phyloP scores from a whole-genome alignment of 1,140 invertebrate genomes.

The Lepidostoma basale region DNA sequence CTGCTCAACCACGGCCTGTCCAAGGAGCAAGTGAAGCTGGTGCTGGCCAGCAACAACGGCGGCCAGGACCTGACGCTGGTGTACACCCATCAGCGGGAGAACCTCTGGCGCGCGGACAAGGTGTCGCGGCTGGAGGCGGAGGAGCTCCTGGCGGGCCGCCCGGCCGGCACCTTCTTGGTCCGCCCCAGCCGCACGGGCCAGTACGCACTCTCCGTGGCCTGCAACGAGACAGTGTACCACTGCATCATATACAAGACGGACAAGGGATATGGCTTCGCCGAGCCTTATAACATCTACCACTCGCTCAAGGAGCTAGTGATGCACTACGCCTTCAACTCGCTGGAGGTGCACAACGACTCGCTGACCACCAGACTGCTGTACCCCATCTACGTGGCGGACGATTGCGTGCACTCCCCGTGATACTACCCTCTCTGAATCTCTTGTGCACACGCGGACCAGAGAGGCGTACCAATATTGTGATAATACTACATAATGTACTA shows the following conservation, averaged over 20 bases:
- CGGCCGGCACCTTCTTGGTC: slow-evolving; percentile 92
- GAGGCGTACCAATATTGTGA: slow-evolving; percentile 42
- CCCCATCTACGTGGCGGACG: slow-evolving; percentile 65
- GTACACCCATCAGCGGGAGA: slow-evolving; percentile 56
- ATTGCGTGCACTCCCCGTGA: not conserved
- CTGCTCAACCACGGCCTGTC: not conserved
- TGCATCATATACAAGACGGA: slow-evolving; percentile 91
- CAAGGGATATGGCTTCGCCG: slow-evolving; percentile 91
- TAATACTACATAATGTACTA: slow-evolving; percentile 45
- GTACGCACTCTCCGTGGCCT: slow-evolving; percentile 90
- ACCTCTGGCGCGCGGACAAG: slow-evolving; percentile 60
- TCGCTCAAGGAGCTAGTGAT: slow-evolving; percentile 85
- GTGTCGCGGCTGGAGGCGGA: slow-evolving; percentile 81
- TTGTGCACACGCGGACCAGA: not conserved
- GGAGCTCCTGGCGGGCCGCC: slow-evolving; percentile 69
- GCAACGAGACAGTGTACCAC: slow-evolving; percentile 85
- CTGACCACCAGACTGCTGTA: slow-evolving; percentile 81
- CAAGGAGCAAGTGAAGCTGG: not conserved
- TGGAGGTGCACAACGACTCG: slow-evolving; percentile 93
- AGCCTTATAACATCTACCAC: slow-evolving; percentile 88
- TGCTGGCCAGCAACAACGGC: slow-evolving; percentile 70
- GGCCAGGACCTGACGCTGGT: slow-evolving; percentile 66
- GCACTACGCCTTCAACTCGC: slow-evolving; percentile 90
- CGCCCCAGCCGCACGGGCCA: slow-evolving; percentile 79
- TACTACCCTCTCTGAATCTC: not conserved